A percentile compares a stretch with the other conserved stretches of the same genome.
Conservation (phyloP, 2,797 vertebrate species). For the Hipposideros larvatus region DNA sequence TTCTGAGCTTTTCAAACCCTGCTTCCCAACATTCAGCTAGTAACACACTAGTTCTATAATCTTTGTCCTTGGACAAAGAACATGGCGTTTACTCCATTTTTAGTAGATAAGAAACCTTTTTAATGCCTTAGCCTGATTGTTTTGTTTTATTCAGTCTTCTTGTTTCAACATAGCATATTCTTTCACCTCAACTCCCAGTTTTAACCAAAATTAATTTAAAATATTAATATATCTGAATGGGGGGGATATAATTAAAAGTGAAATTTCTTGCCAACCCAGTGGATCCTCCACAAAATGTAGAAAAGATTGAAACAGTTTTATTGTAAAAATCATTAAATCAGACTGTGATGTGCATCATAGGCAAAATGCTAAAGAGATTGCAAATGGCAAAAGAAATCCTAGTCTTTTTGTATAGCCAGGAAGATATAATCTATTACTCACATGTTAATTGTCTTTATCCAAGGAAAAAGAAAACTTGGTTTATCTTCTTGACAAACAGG, state of each 20-base stretch:
- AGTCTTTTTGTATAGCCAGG: background rate
- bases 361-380: background rate
- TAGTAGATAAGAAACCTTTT: slow-evolving; percentile 5
- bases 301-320: background rate
- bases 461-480: background rate
- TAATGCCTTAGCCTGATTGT: background rate
- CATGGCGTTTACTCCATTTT: background rate
- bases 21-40: background rate
- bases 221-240: background rate
- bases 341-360: background rate
- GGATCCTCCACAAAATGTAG: background rate
- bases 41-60: background rate
- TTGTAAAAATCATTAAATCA: slow-evolving; percentile 19
- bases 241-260: background rate
- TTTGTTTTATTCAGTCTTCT: slow-evolving; percentile 30
- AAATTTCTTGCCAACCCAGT: background rate
- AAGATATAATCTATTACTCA: background rate
- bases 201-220: slow-evolving; percentile 9
- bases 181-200: background rate
- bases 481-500: slow-evolving; percentile 3
- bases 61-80: background rate
- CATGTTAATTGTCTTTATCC: background rate
- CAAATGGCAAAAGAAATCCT: background rate
- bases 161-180: background rate
- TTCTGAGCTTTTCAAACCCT: background rate